Evolutionary conservation across 2,888 invertebrate genomes (phyloP).

Genomic region (Pomacea canaliculata): DNA sequence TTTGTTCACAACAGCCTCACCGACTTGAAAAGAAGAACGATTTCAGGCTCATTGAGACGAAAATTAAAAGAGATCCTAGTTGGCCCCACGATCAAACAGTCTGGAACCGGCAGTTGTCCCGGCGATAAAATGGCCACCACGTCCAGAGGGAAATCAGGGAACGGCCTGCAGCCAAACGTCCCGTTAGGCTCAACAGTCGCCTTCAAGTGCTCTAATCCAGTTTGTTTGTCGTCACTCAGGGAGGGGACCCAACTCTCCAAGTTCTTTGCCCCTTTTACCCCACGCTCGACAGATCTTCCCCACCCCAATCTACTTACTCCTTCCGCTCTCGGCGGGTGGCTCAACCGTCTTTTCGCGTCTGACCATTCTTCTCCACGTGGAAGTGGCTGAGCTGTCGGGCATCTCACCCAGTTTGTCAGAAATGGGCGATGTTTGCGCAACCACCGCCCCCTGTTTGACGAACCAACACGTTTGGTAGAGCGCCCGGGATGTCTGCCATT

Average conservation of each 20-base stretch:
- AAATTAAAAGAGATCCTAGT: too few species aligned
- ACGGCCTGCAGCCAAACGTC: not conserved
- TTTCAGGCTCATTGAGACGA: too few species aligned
- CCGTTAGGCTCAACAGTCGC: not conserved
- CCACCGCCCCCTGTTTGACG: not conserved
- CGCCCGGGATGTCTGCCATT: slow-evolving; percentile 3
- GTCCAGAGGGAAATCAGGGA: slow-evolving; percentile 4
- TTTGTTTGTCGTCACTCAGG: slow-evolving; percentile 6
- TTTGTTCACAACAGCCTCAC: too few species aligned
- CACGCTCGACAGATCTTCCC: not conserved
- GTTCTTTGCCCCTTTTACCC: not conserved
- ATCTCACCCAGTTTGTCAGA: not conserved
- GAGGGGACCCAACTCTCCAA: not conserved
- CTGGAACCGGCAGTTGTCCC: not conserved
- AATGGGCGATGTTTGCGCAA: not conserved
- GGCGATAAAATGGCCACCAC: slow-evolving; percentile 9
- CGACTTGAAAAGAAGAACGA: too few species aligned
- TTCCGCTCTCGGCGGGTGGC: not conserved
- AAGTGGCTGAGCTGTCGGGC: not conserved
- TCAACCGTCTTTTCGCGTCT: not conserved
- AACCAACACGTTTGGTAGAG: not conserved
- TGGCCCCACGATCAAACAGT: too few species aligned
- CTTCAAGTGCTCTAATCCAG: slow-evolving; percentile 9
- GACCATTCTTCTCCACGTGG: not conserved
- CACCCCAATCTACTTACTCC: not conserved